Evolutionary conservation across 2,797 vertebrate species (phyloP), one percentile per base, ranked within the genome.

Genomic region (Acipenser oxyrinchus): DNA sequence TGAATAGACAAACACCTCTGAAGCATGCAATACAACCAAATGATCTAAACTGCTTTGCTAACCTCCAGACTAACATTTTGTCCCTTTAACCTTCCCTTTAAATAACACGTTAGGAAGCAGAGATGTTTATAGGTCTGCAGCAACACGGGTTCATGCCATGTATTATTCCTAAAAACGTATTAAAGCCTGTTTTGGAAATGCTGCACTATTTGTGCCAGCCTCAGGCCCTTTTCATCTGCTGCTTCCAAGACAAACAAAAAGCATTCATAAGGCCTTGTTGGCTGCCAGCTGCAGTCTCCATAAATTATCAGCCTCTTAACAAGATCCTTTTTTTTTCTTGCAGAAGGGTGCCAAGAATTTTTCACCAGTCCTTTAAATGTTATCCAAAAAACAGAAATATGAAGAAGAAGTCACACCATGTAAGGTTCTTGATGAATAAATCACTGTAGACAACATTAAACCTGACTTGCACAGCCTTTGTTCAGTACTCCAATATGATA

Each of bases 171-270:
- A 63, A 69, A 69, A 69, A 51, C 62, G 52, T 49, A 64, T 69
- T 69, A 69, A 69, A 10, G 55, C 53, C 11, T 1, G 60, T 62
- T 49, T 73, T 76, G 73, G 72, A 74, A 80, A 75, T 68, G 69
- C 69, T 76, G 77, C 60, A 68, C 65, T 63, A 69, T 88, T 89
- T 77, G 82, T 85, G 85, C 82, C 85, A 87, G 83, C 82, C 83
- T 82, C 81, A 75, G 81, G 82, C 78, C 76, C 79, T 86, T 89
- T 89, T 88, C 85, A 87, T 88, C 82, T 87, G 78, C 60, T 79
- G 84, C 78, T 83, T 76, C 74, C 74, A 72, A 79, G 81, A 84
- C 78, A 86, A 83, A 78, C 87, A 86, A 73, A 86, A 79, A 70
- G 78, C 76, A 79, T 83, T 84, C 82, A 83, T 83, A 63, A 71